Base-by-base conservation (phyloP, 2,113 vertebrate species). In the Mormoops blainvillei region DNA sequence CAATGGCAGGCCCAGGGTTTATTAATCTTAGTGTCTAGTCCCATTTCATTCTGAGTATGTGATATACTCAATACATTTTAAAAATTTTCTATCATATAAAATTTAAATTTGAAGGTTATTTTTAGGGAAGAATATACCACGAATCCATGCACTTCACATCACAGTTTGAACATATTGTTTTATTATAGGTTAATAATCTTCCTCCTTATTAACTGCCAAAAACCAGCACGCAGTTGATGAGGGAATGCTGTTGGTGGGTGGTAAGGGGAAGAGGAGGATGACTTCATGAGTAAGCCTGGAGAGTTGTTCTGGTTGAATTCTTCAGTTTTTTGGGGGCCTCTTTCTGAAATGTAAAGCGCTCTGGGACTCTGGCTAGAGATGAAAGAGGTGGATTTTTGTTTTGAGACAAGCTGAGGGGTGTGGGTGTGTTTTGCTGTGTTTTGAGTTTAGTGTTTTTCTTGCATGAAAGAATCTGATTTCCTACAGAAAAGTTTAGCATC, bases 401-500 rank as follows among this genome's bases (percentile, higher is more conserved):
- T 87, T 89, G 89, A 96, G 52, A 93, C 68, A 88, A 94, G 63
- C 91, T 93, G 73, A 96, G 52, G 41, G 92, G 91, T 65, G 82
- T 95, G 78, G 82, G 89, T 87, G 48, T 94, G 63, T 84, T 96
- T 97, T 83, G 24, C 61, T 94, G 15, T 95, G 86, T 97, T 96
- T 90, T 97, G 86, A 95, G 78, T 94, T 97, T 96, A 94, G 93
- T 63, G 87, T 63, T 96, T 91, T 95, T 78, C 82, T 89, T 96
- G 93, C 78, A 91, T 96, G 97, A 95, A 91, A 97, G 96, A 96
- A 92, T 97, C 96, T 96, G 97, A 96, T 98, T 98, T 98, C 87
- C 95, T 98, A 97, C 92, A 97, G 96, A 98, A 98, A 97, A 98
- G 95, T 96, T 98, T 94, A 98, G 97, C 98, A 98, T 98, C 98